A percentile compares a stretch with the other conserved stretches of the same genome.
These are phyloP conservation scores for Papilio polytes DNA, from an alignment of 1,140 invertebrate genomes.

Conservation along the genomic window DNA sequence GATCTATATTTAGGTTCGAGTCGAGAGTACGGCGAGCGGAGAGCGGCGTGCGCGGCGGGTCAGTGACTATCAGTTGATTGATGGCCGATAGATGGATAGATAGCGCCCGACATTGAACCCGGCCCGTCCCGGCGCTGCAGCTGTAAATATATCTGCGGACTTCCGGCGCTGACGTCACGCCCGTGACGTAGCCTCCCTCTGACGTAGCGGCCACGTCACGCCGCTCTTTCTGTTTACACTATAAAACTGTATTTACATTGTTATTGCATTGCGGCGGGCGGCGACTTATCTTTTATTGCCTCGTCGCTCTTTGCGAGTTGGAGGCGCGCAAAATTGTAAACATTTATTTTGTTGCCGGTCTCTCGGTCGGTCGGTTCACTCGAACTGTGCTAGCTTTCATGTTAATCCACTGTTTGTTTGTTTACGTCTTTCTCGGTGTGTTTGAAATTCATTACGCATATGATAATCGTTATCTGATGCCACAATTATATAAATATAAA, in stretches of 20 bases:
- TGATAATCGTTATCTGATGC: neutral
- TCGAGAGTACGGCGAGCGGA: constrained; percentile 38
- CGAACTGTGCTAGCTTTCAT: constrained; percentile 9
- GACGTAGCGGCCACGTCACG: constrained; percentile 71
- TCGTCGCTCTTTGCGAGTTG: constrained; percentile 53
- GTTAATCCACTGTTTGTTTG: neutral
- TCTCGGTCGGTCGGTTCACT: constrained; percentile 41
- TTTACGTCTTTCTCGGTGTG: constrained; percentile 35
- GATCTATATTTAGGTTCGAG: constrained; percentile 49
- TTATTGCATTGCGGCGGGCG: constrained; percentile 71
- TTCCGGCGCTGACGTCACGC: constrained; percentile 74
- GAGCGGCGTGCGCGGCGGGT: constrained; percentile 40
- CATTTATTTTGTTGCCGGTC: constrained; percentile 45
- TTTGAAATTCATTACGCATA: neutral
- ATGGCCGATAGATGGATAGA: constrained; percentile 75
- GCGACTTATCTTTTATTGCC: constrained; percentile 76
- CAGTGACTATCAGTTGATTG: constrained; percentile 66
- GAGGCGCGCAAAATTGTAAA: constrained; percentile 42
- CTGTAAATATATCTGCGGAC: constrained; percentile 77
- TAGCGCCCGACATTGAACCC: constrained; percentile 75
- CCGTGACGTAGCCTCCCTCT: constrained; percentile 64
- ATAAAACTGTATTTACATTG: constrained; percentile 80
- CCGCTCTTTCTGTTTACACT: constrained; percentile 79
- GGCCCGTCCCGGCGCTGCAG: constrained; percentile 53
- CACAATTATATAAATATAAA: neutral